phyloP scores from a whole-genome alignment of 2,888 invertebrate genomes.

The Sipha maydis region DNA sequence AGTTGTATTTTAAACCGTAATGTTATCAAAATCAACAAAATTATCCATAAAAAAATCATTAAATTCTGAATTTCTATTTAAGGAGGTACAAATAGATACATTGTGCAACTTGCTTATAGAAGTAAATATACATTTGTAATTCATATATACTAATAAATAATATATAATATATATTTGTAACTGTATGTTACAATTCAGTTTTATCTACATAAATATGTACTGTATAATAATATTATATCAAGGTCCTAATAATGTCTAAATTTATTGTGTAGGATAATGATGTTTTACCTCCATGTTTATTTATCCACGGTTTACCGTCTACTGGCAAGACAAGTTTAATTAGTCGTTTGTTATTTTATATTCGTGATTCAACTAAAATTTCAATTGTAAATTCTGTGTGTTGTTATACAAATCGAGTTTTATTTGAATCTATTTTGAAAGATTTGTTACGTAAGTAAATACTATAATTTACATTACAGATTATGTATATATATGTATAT shows the following conservation, averaged over 20 bases:
- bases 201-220: background rate
- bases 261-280: slow-evolving; percentile 69
- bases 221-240: background rate
- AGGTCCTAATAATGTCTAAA: background rate
- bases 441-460: slow-evolving; percentile 69
- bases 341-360: slow-evolving; percentile 71
- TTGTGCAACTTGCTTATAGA: slow-evolving; percentile 63
- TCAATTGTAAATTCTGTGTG: slow-evolving; percentile 83
- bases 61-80: slow-evolving; percentile 62
- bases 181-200: background rate
- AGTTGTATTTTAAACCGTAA: background rate
- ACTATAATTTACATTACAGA: slow-evolving; percentile 65
- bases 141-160: background rate
- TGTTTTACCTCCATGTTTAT: slow-evolving; percentile 76
- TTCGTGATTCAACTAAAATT: slow-evolving; percentile 71
- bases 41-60: slow-evolving; percentile 35
- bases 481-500: too few species aligned
- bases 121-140: slow-evolving; percentile 54
- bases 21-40: slow-evolving; percentile 10
- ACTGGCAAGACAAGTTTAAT: slow-evolving; percentile 84
- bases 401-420: slow-evolving; percentile 79
- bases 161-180: too few species aligned
- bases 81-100: slow-evolving; percentile 63
- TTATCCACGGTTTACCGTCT: slow-evolving; percentile 84
- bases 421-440: slow-evolving; percentile 80